Evolutionary conservation across 1,140 invertebrate genomes (phyloP).

Genomic region (Heterodera schachtii): DNA sequence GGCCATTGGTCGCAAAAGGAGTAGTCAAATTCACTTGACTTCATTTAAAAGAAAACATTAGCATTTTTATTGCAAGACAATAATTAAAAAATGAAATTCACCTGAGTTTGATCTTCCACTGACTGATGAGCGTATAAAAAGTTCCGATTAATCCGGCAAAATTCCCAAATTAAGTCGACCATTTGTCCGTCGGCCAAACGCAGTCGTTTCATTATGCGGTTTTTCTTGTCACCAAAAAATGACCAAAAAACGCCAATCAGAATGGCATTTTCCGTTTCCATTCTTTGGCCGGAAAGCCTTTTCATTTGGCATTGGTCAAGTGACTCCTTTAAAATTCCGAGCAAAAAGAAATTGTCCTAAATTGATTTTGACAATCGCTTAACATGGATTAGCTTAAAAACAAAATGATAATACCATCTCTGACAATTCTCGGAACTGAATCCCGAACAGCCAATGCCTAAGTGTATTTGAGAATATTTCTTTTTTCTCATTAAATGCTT

Average conservation of each 20-base stretch:
- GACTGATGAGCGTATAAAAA: not conserved
- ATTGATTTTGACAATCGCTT: not conserved
- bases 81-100: no score
- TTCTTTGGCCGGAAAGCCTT: not conserved
- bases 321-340: not conserved
- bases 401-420: not conserved
- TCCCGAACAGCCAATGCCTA: no score
- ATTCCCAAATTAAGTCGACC: not conserved
- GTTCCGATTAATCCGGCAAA: not conserved
- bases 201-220: not conserved
- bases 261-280: not conserved
- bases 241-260: not conserved
- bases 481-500: not conserved
- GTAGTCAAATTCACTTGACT: not conserved
- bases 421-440: no score
- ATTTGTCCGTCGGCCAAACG: not conserved
- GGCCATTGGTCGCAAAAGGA: not conserved
- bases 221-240: not conserved
- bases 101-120: not conserved
- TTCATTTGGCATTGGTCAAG: not conserved
- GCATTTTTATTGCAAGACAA: no score
- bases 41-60: no score
- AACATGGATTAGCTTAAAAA: not conserved
- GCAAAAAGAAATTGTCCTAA: not conserved
- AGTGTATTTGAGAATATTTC: not conserved